Base-by-base conservation (phyloP, 2,797 vertebrate species). In the Urocyon cinereoargenteus region DNA sequence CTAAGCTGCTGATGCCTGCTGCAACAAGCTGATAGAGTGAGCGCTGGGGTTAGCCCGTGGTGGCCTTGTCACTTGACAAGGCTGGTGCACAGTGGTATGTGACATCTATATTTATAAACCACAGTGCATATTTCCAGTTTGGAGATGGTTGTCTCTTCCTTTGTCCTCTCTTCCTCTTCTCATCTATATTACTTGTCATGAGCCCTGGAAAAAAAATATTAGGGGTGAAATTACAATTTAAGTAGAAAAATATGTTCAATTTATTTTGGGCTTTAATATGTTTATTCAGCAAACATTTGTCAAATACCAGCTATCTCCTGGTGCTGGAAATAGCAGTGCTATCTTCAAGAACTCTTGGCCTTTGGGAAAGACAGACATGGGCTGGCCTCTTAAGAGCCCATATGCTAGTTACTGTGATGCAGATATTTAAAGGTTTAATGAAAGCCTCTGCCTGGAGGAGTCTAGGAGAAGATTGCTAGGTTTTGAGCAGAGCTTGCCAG, bases 201-300 rank as follows among this genome's bases (percentile, higher is more conserved):
- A 92, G 24, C 62, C 86, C 75, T 64, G 19, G 34, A 19, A 10
- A 49, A 75, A 53, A 73, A 84, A 91, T n/a, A 53, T n/a, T 77
- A 85, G 82, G 61, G 68, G 34, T 83, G 28, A 96, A 92, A 77
- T 64, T 89, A 61, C 26, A 70, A 13, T 91, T 85, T 94, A 81
- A 79, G 59, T 66, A 81, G 68, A 66, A 87, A 95, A 45, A 49
- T 64, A 70, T 62, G 59, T 51, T 83, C n/a, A 55, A 34, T 62
- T 94, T 93, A 78, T 94, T 95, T 95, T 59, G 68, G 51, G 26
- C 40, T 94, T 88, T 84, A 86, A 68, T 90, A 64, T 45, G 64
- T 89, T 51, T 5, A 40, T 87, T 61, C 45, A 90, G 53, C 72
- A 90, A 70, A 40, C 45, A 70, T 31, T 89, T 94, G 31, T 72